These are phyloP conservation scores for Heliconius charithonia DNA, from an alignment of 2,888 invertebrate species.

Conservation along the genomic window DNA sequence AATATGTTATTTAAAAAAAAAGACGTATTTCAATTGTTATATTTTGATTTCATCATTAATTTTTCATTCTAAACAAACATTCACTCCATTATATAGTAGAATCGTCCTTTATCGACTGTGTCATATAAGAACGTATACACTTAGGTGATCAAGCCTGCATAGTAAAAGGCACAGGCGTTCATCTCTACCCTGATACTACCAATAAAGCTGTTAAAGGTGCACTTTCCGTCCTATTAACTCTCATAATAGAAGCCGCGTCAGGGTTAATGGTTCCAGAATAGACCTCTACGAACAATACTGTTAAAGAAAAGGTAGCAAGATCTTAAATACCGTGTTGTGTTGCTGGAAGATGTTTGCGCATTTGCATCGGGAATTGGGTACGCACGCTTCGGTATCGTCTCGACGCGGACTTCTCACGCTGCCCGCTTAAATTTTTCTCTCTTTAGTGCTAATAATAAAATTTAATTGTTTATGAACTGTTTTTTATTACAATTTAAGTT, in stretches of 20 bases:
- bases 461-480: neutral
- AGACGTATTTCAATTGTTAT: neutral
- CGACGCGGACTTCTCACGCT: conserved; percentile 77
- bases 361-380: conserved; percentile 81
- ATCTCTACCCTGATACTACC: conserved; percentile 71
- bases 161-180: conserved; percentile 66
- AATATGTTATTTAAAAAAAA: neutral
- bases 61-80: neutral
- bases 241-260: conserved; percentile 48
- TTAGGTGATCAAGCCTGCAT: conserved; percentile 72
- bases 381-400: conserved; percentile 74
- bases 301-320: conserved; percentile 69
- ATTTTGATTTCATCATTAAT: neutral
- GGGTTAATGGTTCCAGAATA: conserved; percentile 51
- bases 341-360: conserved; percentile 64
- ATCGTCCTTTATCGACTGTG: conserved; percentile 59
- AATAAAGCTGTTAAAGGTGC: conserved; percentile 72
- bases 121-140: conserved; percentile 62
- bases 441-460: neutral
- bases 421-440: conserved; percentile 41
- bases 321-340: conserved; percentile 53
- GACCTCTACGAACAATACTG: conserved; percentile 65
- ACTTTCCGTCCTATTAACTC: conserved; percentile 64
- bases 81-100: neutral
- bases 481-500: neutral